Conservation (phyloP, 1,140 invertebrate species). For the Cherax destructor region DNA sequence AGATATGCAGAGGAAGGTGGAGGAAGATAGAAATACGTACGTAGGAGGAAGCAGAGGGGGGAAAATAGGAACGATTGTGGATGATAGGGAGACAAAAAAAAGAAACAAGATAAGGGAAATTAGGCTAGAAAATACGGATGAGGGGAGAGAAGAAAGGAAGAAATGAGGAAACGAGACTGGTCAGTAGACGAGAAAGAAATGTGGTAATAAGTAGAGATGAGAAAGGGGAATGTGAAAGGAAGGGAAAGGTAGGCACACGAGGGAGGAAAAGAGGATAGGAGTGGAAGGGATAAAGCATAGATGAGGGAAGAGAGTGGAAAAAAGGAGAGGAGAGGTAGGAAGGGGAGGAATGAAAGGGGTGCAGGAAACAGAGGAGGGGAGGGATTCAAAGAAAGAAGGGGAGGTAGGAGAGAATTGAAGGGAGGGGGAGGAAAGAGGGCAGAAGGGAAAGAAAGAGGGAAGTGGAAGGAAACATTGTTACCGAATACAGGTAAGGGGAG, state of each 20-base stretch:
- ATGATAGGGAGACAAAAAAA: too few species aligned
- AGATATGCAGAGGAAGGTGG: too few species aligned
- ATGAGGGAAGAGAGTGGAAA: not conserved
- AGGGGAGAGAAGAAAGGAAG: not conserved
- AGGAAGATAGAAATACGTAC: not conserved
- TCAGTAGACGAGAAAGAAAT: not conserved
- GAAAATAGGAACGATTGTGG: not conserved
- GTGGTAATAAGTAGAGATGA: not conserved
- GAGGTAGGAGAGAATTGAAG: not conserved
- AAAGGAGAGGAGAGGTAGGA: not conserved
- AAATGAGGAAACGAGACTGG: not conserved
- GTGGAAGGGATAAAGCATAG: not conserved
- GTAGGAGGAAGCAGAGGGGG: too few species aligned
- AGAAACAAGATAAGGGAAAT: too few species aligned
- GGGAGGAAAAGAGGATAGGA: not conserved
- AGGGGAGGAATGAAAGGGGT: not conserved
- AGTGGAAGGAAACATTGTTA: not conserved
- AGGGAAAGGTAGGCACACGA: not conserved
- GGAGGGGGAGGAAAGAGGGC: not conserved
- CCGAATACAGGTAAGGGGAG: too few species aligned
- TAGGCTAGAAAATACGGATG: too few species aligned
- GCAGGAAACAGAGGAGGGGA: not conserved
- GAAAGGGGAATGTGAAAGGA: not conserved
- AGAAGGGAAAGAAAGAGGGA: not conserved
- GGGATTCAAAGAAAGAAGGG: not conserved